Base-by-base conservation (phyloP, 2,797 vertebrate genomes). In the Hyperoplus lanceolatus region DNA sequence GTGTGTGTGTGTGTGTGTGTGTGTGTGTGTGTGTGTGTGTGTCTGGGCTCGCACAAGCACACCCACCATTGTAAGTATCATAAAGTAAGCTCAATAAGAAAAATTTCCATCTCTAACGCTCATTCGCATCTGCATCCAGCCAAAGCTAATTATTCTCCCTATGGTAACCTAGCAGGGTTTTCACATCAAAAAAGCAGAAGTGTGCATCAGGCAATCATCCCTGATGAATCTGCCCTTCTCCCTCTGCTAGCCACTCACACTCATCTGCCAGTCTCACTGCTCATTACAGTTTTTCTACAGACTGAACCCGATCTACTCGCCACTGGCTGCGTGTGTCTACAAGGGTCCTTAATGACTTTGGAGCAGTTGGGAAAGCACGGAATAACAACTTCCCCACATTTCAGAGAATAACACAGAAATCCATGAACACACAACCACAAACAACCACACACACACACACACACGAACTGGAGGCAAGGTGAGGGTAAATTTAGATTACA, bases 71-170 rank as follows among this genome's bases (percentile, higher is more conserved):
- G 65, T 86, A 79, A 88, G 84, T 86, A 86, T 88, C 79, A 89
- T 85, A 85, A 91, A 89, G 80, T 90, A 88, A 87, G 90, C 90
- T 81, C 81, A 87, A 83, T 83, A 89, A 87, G 83, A 90, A 92
- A 29, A 88, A 87, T 82, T 81, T 81, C 71, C 85, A 76, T 92
- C 89, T 86, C 86, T 92, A 87, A 79, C 64, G 81, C 86, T 91
- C 78, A 67, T 87, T 90, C 86, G 76, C 90, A 90, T 93, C 90
- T 92, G 90, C 91, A 92, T 93, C 87, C 92, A 94, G 91, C 84
- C 92, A 91, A 82, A 91, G 89, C 87, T 93, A 94, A 94, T 93
- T 93, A 93, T 92, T 93, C 90, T 94, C 91, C 91, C 91, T 91
- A 92, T 94, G 93, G 90, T 91, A 94, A 92, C 91, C 79, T 88